Evolutionary conservation across 2,797 vertebrate genomes (phyloP).

Genomic region (Remorina albescens): DNA sequence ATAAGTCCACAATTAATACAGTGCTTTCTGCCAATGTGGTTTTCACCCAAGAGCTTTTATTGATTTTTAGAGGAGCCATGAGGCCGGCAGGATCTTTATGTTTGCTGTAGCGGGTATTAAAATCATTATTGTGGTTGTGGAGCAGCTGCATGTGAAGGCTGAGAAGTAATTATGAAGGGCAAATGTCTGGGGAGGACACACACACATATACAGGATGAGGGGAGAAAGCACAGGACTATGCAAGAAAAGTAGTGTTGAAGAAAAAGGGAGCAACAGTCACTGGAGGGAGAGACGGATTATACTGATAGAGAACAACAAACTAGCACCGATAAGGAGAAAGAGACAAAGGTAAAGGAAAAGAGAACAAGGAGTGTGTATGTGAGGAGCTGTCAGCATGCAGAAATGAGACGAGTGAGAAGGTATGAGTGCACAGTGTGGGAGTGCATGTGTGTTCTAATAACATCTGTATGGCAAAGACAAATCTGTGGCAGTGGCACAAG

Average conservation of each 20-base stretch:
- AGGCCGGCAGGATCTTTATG: constrained; percentile 52
- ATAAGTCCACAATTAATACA: constrained; percentile 55
- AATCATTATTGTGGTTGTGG: constrained; percentile 59
- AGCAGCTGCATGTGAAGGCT: constrained; percentile 30
- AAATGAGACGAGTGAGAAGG: too few species aligned
- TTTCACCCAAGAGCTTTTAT: constrained; percentile 50
- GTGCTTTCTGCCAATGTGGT: constrained; percentile 9
- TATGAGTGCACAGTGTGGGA: background rate
- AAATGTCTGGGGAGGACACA: constrained; percentile 55
- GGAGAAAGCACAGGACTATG: constrained; percentile 7
- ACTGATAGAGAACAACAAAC: constrained; percentile 7
- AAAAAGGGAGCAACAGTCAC: constrained; percentile 1
- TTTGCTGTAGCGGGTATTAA: constrained; percentile 57
- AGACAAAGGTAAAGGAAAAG: too few species aligned
- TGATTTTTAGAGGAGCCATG: constrained; percentile 43
- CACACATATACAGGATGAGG: constrained; percentile 1
- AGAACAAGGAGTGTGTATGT: constrained; percentile 47
- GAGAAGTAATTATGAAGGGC: constrained; percentile 69
- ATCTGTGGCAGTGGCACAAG: constrained; percentile 20
- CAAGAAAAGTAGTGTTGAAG: background rate
- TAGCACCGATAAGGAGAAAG: constrained; percentile 23
- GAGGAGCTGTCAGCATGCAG: too few species aligned
- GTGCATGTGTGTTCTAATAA: background rate
- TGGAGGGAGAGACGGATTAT: constrained; percentile 32
- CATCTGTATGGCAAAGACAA: constrained; percentile 25